Evolutionary conservation across 2,888 invertebrate genomes (phyloP).

Genomic region (Andricus quercusramuli): DNA sequence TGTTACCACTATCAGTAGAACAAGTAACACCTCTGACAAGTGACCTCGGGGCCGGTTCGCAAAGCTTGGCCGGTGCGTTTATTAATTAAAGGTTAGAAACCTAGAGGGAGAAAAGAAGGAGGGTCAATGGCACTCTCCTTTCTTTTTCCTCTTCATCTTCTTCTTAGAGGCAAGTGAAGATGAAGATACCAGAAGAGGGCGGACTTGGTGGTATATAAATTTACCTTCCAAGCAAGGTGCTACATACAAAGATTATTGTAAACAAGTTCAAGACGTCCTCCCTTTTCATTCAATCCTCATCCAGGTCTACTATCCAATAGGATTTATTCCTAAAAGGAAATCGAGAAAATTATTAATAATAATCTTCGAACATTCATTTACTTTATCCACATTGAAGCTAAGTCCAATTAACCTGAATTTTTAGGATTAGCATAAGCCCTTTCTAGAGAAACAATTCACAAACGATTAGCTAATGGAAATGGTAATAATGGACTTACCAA

Average conservation of each 20-base stretch:
- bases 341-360: background rate
- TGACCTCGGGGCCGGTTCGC: constrained; percentile 57
- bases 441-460: too few relatives aligned
- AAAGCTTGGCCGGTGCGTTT: constrained; percentile 66
- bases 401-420: too few relatives aligned
- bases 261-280: constrained; percentile 1
- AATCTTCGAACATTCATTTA: too few relatives aligned
- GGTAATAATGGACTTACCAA: too few relatives aligned
- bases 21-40: constrained; percentile 59
- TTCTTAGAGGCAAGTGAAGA: constrained; percentile 63
- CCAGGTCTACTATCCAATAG: background rate
- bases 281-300: background rate
- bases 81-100: constrained; percentile 72
- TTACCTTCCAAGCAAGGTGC: constrained; percentile 72
- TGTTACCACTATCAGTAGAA: constrained; percentile 43
- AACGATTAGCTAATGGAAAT: too few relatives aligned
- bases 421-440: too few relatives aligned
- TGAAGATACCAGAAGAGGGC: constrained; percentile 74
- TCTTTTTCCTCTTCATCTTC: constrained; percentile 50
- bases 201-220: constrained; percentile 67
- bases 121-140: constrained; percentile 47
- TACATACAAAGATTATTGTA: constrained; percentile 31
- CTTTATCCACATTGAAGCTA: too few relatives aligned
- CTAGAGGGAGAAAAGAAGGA: constrained; percentile 54
- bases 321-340: background rate